Conservation (phyloP, 2,888 invertebrate species). For the Idaea straminata region DNA sequence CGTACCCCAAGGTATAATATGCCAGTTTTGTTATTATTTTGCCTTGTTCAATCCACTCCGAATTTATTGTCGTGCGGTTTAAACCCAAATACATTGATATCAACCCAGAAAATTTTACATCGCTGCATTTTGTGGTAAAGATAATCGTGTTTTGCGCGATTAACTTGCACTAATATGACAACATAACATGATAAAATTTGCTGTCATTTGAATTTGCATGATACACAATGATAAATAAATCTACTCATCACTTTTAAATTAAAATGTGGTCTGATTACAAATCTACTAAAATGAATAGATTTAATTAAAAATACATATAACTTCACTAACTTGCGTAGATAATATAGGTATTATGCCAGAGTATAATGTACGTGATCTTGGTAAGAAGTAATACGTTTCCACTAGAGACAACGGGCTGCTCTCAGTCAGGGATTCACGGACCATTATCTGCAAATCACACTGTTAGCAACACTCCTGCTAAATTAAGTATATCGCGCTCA, state of each 20-base stretch:
- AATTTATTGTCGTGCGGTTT: slow-evolving; percentile 48
- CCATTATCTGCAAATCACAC: neutral
- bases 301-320: neutral
- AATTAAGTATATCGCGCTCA: neutral
- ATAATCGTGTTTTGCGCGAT: slow-evolving; percentile 37
- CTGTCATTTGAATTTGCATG: neutral
- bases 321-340: neutral
- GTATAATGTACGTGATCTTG: neutral
- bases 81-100: slow-evolving; percentile 56
- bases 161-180: slow-evolving; percentile 32
- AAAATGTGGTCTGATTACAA: neutral
- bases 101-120: slow-evolving; percentile 48
- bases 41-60: slow-evolving; percentile 52
- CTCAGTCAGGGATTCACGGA: neutral
- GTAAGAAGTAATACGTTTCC: neutral
- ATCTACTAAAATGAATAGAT: neutral
- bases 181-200: slow-evolving; percentile 21
- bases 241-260: neutral
- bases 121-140: slow-evolving; percentile 38
- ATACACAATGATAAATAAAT: neutral
- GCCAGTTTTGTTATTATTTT: slow-evolving; percentile 68
- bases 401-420: neutral
- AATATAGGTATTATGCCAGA: neutral
- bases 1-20: slow-evolving; percentile 42
- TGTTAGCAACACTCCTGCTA: neutral